phyloP scores from a whole-genome alignment of 1,140 invertebrate genomes.

The Cydia strobilella region DNA sequence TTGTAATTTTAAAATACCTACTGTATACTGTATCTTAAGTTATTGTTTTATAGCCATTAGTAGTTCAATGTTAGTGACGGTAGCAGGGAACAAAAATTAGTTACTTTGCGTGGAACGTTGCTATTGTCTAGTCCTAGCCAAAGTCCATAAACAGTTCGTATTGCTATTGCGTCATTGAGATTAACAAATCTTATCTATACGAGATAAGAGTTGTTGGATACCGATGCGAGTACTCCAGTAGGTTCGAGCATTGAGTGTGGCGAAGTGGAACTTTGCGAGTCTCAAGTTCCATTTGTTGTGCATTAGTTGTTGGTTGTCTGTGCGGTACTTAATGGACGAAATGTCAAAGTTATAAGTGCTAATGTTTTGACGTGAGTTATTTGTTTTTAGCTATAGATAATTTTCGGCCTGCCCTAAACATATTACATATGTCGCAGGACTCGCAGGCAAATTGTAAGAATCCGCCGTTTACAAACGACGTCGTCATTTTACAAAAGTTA shows the following conservation, averaged over 20 bases:
- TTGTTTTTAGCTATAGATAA: neutral
- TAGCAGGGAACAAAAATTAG: no score
- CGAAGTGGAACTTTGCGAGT: neutral
- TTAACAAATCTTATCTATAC: conserved; percentile 53
- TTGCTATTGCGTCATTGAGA: conserved; percentile 48
- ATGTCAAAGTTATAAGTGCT: neutral
- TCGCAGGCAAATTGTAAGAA: no score
- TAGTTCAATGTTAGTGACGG: no score
- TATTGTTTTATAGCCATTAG: no score
- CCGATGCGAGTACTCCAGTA: conserved; percentile 21
- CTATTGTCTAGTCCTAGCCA: conserved; percentile 8
- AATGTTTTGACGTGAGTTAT: neutral
- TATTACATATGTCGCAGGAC: no score
- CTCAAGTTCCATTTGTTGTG: neutral
- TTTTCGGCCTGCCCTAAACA: no score
- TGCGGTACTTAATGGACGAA: neutral
- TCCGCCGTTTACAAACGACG: no score
- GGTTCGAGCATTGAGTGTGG: neutral
- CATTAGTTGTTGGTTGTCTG: neutral
- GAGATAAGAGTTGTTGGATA: conserved; percentile 41
- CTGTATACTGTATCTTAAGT: no score
- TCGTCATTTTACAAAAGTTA: no score
- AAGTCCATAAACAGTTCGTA: conserved; percentile 32
- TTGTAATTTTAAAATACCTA: no score
- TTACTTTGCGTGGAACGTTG: neutral